Evolutionary conservation across 2,888 invertebrate genomes (phyloP), one percentile per base, ranked within the genome.

Genomic region (Callinectes sapidus): DNA sequence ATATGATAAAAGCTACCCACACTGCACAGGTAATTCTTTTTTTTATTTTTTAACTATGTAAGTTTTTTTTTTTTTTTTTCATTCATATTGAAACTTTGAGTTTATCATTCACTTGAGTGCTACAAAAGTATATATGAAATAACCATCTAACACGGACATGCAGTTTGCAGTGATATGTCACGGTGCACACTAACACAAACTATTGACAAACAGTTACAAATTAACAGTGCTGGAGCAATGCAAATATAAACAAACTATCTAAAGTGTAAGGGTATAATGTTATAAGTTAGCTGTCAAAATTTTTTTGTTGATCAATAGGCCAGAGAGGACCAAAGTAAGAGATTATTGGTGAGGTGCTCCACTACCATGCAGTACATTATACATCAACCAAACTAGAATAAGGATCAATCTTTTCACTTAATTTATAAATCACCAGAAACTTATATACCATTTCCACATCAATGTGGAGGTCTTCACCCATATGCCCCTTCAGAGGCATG

Each of bases 401-500:
- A 18, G 61, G 18, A 3, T 18, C 18, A 61, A 61, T 18, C 10
- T 48, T 48, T 18, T 61, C 61, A 61, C 28, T 71, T 28, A 8
- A 28, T n/a, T 28, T 2, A 3, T 2, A 28, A 14, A 35, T 16
- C 3, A 16, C 16, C 13, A 18, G 81, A 81, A 81, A 35, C 13
- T 13, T 81, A 35, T 35, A 16, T 81, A 81, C 81, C 81, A 81
- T 81, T 81, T 81, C 81, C 81, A 81, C 32, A 81, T 81, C 81
- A 16, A 81, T 81, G 32, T 32, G 35, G 16, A 87, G 48, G n/a
- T 42, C 42, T 23, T 87, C 35, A 32, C 18, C 61, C 5, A 32
- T 28, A 35, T 54, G 81, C 16, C 32, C 81, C 3, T 81, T 28
- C 81, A 81, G 35, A 35, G 81, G 35, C 81, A 81, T 81, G 13